Percentiles rank a stretch among this genome's conserved stretches.
Evolutionary conservation across 2,888 invertebrate species (phyloP).

Genomic region (Polyommatus icarus): DNA sequence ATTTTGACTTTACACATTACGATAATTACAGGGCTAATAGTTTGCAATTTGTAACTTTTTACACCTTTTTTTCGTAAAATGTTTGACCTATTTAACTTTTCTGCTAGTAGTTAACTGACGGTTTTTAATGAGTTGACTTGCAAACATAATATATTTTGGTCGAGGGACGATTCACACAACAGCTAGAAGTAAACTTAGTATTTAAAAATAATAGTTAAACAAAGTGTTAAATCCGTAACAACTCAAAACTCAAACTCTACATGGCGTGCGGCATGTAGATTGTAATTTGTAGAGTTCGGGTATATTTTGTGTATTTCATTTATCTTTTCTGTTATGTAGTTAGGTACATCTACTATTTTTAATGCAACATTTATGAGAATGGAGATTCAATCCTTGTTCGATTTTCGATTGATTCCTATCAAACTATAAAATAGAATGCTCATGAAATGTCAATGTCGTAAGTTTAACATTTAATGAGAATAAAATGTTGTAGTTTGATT

Average conservation of each 20-base stretch:
- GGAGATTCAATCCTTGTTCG: no score
- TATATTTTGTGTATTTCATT: no score
- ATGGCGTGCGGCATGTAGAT: no score
- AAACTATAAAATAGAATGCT: background rate
- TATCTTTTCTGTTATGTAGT: no score
- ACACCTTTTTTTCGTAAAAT: background rate
- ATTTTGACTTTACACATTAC: conserved; percentile 7
- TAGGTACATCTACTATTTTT: no score
- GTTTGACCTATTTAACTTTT: background rate
- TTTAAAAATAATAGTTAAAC: background rate
- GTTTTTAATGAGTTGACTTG: conserved; percentile 1
- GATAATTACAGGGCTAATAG: conserved; percentile 9
- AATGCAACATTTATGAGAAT: no score
- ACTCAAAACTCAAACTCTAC: no score
- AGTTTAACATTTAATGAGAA: background rate
- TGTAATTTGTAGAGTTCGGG: no score
- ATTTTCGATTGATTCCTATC: no score
- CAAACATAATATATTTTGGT: background rate
- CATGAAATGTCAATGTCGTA: background rate
- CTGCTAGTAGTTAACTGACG: background rate
- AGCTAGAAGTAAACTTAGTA: background rate
- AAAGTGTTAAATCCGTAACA: background rate
- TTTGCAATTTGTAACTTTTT: background rate
- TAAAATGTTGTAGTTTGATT: background rate
- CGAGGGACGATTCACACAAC: background rate